These are phyloP conservation scores for Plutella xylostella DNA, from an alignment of 2,888 invertebrate genomes.

Conservation along the genomic window DNA sequence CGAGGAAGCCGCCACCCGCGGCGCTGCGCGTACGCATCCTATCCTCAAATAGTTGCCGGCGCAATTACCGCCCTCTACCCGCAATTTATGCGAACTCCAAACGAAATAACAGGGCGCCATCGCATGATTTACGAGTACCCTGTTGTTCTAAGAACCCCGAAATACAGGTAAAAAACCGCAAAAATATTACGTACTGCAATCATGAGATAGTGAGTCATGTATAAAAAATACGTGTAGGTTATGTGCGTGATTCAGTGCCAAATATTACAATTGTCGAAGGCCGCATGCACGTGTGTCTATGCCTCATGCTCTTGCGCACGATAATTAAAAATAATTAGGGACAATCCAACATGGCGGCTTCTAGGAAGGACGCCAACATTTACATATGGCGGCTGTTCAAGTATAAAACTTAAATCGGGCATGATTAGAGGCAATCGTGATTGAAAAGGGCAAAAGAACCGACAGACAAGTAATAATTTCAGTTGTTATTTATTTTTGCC, in stretches of 20 bases:
- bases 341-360: conserved; percentile 56
- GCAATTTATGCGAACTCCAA: conserved; percentile 47
- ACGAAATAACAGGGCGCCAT: conserved; percentile 67
- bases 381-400: conserved; percentile 48
- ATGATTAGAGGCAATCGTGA: conserved; percentile 65
- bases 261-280: conserved; percentile 56
- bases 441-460: conserved; percentile 56
- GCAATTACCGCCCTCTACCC: conserved; percentile 33
- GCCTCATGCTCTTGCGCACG: conserved; percentile 36
- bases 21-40: conserved; percentile 32
- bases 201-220: neutral
- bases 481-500: conserved; percentile 40
- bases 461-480: conserved; percentile 40
- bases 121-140: conserved; percentile 51
- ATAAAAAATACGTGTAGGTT: neutral
- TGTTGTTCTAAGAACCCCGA: conserved; percentile 48
- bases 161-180: conserved; percentile 41
- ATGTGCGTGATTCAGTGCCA: conserved; percentile 7
- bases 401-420: conserved; percentile 47
- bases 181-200: neutral
- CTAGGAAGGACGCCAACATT: conserved; percentile 60
- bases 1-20: conserved; percentile 36
- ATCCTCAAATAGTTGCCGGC: conserved; percentile 23
- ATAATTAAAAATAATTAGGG: conserved; percentile 71
- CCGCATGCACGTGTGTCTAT: conserved; percentile 45